phyloP scores from a whole-genome alignment of 2,888 invertebrate genomes.

The Schrankia costaestrigalis region DNA sequence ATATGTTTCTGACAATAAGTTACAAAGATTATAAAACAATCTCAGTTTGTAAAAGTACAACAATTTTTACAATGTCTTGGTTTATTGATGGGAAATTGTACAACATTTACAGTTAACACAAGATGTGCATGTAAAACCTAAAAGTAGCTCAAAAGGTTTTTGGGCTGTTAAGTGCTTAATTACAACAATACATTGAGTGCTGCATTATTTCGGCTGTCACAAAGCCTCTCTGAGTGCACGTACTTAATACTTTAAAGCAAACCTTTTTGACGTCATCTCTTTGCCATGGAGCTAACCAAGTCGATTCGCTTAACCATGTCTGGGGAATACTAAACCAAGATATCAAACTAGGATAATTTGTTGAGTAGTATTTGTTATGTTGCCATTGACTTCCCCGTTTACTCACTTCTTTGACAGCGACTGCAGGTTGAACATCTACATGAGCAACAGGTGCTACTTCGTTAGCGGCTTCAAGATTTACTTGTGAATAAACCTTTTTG shows the following conservation, averaged over 20 bases:
- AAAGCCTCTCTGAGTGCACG: slow-evolving; percentile 45
- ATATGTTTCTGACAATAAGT: too few species aligned
- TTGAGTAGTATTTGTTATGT: slow-evolving; percentile 18
- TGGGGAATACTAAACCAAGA: slow-evolving; percentile 42
- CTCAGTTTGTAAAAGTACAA: too few species aligned
- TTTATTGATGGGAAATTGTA: too few species aligned
- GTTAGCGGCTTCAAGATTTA: slow-evolving; percentile 48
- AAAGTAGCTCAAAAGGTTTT: too few species aligned
- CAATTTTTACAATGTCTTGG: too few species aligned
- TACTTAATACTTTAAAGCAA: slow-evolving; percentile 33
- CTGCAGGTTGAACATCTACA: slow-evolving; percentile 35
- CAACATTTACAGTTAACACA: not conserved
- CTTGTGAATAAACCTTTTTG: slow-evolving; percentile 46
- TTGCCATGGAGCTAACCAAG: slow-evolving; percentile 31
- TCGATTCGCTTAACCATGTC: slow-evolving; percentile 26
- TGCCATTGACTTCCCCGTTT: slow-evolving; percentile 25
- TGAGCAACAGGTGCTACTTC: slow-evolving; percentile 46
- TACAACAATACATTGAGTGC: slow-evolving; percentile 7
- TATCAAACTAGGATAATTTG: slow-evolving; percentile 40
- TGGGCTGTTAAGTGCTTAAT: slow-evolving; percentile 6
- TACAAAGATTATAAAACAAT: too few species aligned
- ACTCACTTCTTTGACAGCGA: slow-evolving; percentile 68
- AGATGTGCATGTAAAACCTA: too few species aligned
- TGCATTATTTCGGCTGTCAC: slow-evolving; percentile 36
- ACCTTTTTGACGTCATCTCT: slow-evolving; percentile 44